A percentile compares a stretch with the other conserved stretches of the same genome.
Evolutionary conservation across 2,797 vertebrate species (phyloP).

Genomic region (Ficedula albicollis): DNA sequence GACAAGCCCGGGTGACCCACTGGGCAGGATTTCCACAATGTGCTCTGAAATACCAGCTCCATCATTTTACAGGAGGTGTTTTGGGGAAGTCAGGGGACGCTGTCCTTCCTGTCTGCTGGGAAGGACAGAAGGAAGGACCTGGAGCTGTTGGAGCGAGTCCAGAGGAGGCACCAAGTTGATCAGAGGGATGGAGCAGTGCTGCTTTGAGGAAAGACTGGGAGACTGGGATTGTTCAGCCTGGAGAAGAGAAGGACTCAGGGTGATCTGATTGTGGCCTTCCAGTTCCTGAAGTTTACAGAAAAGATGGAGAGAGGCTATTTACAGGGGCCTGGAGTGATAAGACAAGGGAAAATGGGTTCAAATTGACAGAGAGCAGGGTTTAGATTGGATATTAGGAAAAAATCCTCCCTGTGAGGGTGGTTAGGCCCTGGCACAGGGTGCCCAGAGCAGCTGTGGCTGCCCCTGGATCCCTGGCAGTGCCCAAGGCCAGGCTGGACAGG

Average conservation of each 20-base stretch:
- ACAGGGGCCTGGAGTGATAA: neutral
- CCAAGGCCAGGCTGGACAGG: neutral
- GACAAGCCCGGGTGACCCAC: neutral
- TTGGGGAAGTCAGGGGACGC: neutral
- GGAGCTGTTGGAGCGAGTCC: accelerated
- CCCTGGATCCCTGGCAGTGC: neutral
- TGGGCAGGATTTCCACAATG: neutral
- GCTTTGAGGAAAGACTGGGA: neutral
- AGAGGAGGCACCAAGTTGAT: neutral
- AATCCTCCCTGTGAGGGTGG: neutral
- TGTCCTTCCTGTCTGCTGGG: neutral
- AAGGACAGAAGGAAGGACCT: neutral
- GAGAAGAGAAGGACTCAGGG: neutral
- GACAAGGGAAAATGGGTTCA: neutral
- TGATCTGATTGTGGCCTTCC: neutral
- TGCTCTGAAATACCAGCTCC: neutral
- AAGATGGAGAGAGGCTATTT: neutral
- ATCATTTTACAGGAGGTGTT: neutral
- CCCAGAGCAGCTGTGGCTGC: neutral
- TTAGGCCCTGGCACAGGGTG: neutral
- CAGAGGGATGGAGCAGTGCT: neutral
- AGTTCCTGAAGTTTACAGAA: neutral
- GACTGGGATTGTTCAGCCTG: neutral
- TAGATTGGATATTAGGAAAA: neutral
- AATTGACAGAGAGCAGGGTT: neutral